These are phyloP conservation scores for Thaumetopoea pityocampa DNA, from an alignment of 1,140 invertebrate species.

Conservation along the genomic window DNA sequence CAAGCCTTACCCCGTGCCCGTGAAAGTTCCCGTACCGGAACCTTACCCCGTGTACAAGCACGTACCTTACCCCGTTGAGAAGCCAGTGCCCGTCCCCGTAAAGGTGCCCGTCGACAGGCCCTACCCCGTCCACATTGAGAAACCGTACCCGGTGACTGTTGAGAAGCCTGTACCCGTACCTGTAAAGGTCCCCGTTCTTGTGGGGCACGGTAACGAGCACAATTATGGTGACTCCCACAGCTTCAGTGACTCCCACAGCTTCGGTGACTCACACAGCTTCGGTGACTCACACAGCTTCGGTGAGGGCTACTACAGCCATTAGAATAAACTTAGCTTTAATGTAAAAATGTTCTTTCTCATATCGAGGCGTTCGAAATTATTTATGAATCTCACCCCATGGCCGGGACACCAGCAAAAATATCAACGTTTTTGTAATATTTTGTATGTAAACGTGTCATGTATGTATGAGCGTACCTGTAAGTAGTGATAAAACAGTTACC, in stretches of 20 bases:
- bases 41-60: conserved; percentile 77
- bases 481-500: conserved; percentile 70
- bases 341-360: conserved; percentile 37
- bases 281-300: conserved; percentile 59
- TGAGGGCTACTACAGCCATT: conserved; percentile 71
- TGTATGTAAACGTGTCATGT: conserved; percentile 56
- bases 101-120: conserved; percentile 78
- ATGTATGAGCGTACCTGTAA: conserved; percentile 62
- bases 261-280: conserved; percentile 33
- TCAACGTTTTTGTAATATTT: conserved; percentile 55
- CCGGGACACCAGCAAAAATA: conserved; percentile 66
- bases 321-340: conserved; percentile 52
- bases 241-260: conserved; percentile 49
- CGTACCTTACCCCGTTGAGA: conserved; percentile 80
- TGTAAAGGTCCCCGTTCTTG: conserved; percentile 74
- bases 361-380: conserved; percentile 47
- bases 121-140: conserved; percentile 77
- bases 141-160: conserved; percentile 63
- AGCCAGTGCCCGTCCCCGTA: conserved; percentile 79
- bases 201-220: conserved; percentile 44
- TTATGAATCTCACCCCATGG: conserved; percentile 55
- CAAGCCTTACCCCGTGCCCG: conserved; percentile 73
- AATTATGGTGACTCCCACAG: conserved; percentile 35
- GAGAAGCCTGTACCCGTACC: conserved; percentile 77
- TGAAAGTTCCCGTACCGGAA: conserved; percentile 76